A percentile compares a stretch with the other conserved stretches of the same genome.
These are phyloP conservation scores for Anthoscopus minutus DNA, from an alignment of 2,113 vertebrate species.

Conservation along the genomic window DNA sequence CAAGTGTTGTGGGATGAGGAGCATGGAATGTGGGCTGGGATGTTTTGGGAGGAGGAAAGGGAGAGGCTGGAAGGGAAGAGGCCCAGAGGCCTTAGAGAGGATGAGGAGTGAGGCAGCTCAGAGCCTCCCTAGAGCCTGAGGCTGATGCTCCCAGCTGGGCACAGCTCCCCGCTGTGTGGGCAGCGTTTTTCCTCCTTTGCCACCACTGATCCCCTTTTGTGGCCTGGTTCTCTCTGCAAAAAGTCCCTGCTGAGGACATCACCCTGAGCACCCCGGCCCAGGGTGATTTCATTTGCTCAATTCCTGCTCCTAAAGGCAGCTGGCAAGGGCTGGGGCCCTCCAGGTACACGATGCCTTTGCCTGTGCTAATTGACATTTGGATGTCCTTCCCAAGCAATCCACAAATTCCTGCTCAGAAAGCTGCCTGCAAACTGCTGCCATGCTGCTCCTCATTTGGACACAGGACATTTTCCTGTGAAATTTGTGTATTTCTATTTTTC, in stretches of 20 bases:
- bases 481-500: background rate
- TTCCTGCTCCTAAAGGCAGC: background rate
- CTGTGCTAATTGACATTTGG: background rate
- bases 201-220: fast-evolving
- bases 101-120: background rate
- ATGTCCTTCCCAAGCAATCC: background rate
- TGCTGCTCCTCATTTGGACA: background rate
- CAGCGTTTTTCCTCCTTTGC: background rate
- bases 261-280: background rate
- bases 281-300: background rate
- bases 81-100: no score
- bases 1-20: fast-evolving
- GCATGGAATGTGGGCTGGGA: background rate
- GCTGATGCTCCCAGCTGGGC: background rate
- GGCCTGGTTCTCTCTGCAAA: background rate
- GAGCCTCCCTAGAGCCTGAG: background rate
- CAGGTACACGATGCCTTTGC: background rate
- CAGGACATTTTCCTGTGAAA: background rate
- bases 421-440: background rate
- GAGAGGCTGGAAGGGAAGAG: background rate
- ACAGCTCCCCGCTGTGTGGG: background rate
- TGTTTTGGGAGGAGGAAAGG: background rate
- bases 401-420: background rate
- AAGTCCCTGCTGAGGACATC: background rate
- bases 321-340: background rate